Evolutionary conservation across 2,113 vertebrate genomes (phyloP).

Genomic region (Hypanus sabinus): DNA sequence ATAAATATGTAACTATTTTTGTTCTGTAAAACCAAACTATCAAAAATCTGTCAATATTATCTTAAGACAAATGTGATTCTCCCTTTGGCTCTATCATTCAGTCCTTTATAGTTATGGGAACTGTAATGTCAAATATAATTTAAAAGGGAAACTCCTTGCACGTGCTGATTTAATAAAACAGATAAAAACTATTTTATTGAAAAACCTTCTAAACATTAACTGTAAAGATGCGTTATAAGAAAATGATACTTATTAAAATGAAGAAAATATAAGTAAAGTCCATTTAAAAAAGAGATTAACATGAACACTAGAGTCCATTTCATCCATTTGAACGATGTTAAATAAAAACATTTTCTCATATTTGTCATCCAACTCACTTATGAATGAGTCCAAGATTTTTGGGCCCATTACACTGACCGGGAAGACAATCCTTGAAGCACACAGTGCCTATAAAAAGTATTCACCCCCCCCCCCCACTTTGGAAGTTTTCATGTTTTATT

Average conservation of each 20-base stretch:
- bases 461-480: too few species aligned
- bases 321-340: neutral
- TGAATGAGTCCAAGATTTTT: neutral
- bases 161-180: neutral
- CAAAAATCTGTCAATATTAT: neutral
- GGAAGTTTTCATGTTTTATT: too few species aligned
- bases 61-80: neutral
- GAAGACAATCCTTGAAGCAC: neutral
- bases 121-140: neutral
- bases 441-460: too few species aligned
- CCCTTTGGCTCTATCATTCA: neutral
- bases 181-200: neutral
- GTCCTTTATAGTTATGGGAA: neutral
- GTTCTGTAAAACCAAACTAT: neutral
- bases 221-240: too few species aligned
- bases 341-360: neutral
- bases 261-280: too few species aligned
- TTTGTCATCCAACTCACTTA: neutral
- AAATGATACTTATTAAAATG: neutral
- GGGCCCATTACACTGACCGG: neutral
- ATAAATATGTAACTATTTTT: neutral
- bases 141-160: neutral
- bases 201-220: neutral
- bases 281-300: neutral
- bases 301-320: neutral